A percentile compares a stretch with the other conserved stretches of the same genome.
Evolutionary conservation across 2,797 vertebrate genomes (phyloP).

Genomic region (Mormyrus hasselquistii): DNA sequence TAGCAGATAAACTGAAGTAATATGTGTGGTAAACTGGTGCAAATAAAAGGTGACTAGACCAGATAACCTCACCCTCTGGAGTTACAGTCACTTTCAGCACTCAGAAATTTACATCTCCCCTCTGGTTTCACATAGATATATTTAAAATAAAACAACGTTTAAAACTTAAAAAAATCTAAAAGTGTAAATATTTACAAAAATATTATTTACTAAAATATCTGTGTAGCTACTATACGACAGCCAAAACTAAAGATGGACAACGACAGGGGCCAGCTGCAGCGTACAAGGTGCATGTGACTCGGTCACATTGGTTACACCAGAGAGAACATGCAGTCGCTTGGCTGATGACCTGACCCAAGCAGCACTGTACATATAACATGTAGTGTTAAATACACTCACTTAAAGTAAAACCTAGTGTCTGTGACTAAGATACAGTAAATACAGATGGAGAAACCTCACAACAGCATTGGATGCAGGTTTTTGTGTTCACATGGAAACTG

Average conservation of each 20-base stretch:
- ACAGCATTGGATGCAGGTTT: neutral
- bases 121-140: neutral
- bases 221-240: neutral
- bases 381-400: constrained; percentile 32
- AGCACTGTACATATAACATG: constrained; percentile 19
- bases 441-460: neutral
- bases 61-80: neutral
- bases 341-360: constrained; percentile 27
- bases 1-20: neutral
- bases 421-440: neutral
- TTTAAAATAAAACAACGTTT: neutral
- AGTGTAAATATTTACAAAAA: neutral
- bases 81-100: neutral
- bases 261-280: neutral
- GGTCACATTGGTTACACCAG: neutral
- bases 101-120: neutral
- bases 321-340: neutral
- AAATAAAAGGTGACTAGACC: neutral
- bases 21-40: neutral
- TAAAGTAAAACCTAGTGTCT: neutral
- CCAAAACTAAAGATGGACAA: neutral
- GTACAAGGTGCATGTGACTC: neutral
- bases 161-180: neutral
- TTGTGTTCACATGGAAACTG: neutral
- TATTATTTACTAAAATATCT: constrained; percentile 9